A percentile compares a stretch with the other conserved stretches of the same genome.
These are phyloP conservation scores for Pelecanoides urinatrix DNA, from an alignment of 2,113 vertebrate genomes.

Conservation along the genomic window DNA sequence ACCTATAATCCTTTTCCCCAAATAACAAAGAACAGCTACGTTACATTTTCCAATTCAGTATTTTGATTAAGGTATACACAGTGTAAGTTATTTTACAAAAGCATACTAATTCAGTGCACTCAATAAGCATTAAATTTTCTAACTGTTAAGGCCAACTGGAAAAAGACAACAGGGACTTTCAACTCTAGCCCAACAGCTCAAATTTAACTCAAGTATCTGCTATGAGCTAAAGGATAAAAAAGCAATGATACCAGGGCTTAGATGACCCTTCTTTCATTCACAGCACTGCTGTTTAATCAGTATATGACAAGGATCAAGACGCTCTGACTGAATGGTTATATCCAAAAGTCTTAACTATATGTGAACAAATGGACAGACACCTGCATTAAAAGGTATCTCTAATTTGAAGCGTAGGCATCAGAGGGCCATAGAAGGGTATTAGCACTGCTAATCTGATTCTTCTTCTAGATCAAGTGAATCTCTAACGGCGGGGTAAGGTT, in stretches of 20 bases:
- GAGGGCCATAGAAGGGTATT: neutral
- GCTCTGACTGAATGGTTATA: neutral
- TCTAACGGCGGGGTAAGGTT: neutral
- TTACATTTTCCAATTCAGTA: neutral
- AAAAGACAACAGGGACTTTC: neutral
- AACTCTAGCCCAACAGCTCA: neutral
- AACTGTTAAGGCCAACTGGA: neutral
- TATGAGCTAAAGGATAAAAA: neutral
- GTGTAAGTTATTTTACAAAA: neutral
- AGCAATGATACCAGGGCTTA: neutral
- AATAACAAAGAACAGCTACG: neutral
- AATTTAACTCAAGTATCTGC: neutral
- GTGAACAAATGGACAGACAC: neutral
- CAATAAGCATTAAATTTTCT: neutral
- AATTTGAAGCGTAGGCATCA: accelerated
- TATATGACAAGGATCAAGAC: neutral
- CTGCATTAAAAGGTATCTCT: neutral
- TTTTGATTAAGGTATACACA: neutral
- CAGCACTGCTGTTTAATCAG: neutral
- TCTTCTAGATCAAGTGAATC: neutral
- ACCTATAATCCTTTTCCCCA: neutral
- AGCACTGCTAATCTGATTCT: neutral
- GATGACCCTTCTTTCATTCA: neutral
- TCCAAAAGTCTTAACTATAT: neutral
- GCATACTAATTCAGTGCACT: neutral